Percentiles rank a stretch among this genome's conserved stretches.
Evolutionary conservation across 2,888 invertebrate genomes (phyloP).

Genomic region (Cephalotes varians): DNA sequence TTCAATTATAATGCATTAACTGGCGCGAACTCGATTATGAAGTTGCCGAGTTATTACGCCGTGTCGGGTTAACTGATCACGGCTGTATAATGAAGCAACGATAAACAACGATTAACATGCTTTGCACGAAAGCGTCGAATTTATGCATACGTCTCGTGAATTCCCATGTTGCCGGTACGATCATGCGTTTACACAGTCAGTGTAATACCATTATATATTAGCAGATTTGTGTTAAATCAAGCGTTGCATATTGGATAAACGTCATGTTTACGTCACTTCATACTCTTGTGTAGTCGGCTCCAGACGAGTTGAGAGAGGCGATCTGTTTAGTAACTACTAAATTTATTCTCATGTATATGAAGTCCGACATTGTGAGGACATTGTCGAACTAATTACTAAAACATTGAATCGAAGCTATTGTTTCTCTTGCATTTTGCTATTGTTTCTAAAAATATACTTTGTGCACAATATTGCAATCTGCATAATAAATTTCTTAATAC

Average conservation of each 20-base stretch:
- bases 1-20: conserved; percentile 18
- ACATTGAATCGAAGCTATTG: not conserved
- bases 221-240: conserved; percentile 26
- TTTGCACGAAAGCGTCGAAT: conserved; percentile 26
- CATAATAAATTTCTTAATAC: not conserved
- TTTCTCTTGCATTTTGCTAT: not conserved
- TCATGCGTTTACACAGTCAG: conserved; percentile 7
- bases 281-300: not conserved
- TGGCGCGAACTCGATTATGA: conserved; percentile 23
- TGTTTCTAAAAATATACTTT: not conserved
- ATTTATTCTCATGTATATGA: not conserved
- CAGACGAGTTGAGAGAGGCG: not conserved
- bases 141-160: conserved; percentile 11
- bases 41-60: conserved; percentile 35
- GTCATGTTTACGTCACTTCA: conserved; percentile 35
- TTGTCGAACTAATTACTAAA: conserved; percentile 18
- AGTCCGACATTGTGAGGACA: not conserved
- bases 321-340: not conserved
- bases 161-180: not conserved
- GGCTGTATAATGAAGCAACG: conserved; percentile 34
- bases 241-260: conserved; percentile 25
- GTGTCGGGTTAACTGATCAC: conserved; percentile 4
- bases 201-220: conserved; percentile 27
- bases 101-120: conserved; percentile 50
- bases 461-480: not conserved